Evolutionary conservation across 1,140 invertebrate genomes (phyloP).

Genomic region (Brachionus manjavacas): DNA sequence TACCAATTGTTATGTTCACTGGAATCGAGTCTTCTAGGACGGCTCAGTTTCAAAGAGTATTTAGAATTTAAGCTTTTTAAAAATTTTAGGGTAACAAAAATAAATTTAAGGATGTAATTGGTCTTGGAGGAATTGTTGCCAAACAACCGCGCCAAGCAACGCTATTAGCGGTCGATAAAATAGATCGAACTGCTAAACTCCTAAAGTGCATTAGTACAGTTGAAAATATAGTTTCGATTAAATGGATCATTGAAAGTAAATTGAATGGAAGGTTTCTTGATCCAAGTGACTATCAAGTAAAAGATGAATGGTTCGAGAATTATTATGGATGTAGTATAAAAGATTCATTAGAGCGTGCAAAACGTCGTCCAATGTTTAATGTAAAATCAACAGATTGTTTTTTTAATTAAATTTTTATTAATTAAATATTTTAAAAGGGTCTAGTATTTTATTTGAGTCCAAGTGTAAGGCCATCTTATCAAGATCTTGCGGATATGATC

Average conservation of each 20-base stretch:
- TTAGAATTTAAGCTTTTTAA: neutral
- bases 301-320: conserved; percentile 35
- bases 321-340: conserved; percentile 19
- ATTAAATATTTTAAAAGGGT: neutral
- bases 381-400: neutral
- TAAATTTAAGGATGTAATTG: conserved; percentile 24
- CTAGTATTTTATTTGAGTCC: conserved; percentile 37
- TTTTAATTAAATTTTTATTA: neutral
- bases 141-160: conserved; percentile 30
- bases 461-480: conserved; percentile 27
- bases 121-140: conserved; percentile 8
- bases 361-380: neutral
- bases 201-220: conserved; percentile 28
- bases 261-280: conserved; percentile 24
- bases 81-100: neutral
- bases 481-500: conserved; percentile 27
- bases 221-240: conserved; percentile 16
- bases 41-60: conserved; percentile 11
- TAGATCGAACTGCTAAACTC: conserved; percentile 35
- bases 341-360: conserved; percentile 7
- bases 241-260: conserved; percentile 34
- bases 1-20: conserved; percentile 27
- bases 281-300: conserved; percentile 3
- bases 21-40: conserved; percentile 16
- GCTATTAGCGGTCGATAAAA: conserved; percentile 18